Conservation (phyloP, 2,113 vertebrate genomes). For the Marcusenius ussheri region DNA sequence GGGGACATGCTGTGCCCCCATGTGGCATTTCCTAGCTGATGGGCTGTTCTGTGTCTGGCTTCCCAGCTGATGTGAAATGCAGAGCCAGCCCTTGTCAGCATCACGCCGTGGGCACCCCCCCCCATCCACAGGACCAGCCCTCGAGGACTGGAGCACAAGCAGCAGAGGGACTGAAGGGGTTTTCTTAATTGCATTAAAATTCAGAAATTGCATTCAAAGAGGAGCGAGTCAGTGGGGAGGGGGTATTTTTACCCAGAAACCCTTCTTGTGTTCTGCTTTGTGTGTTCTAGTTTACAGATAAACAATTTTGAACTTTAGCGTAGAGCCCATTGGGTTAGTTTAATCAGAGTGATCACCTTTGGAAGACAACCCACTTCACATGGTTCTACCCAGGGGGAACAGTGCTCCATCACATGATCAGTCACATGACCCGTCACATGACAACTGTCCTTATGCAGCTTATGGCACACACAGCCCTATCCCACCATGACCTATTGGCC, state of each 20-base stretch:
- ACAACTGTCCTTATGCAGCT: not conserved
- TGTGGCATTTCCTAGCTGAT: not conserved
- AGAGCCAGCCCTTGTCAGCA: not conserved
- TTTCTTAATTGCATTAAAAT: not conserved
- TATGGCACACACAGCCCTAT: not conserved
- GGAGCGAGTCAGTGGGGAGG: not conserved
- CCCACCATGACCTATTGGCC: not conserved
- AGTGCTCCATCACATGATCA: not conserved
- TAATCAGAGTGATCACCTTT: not conserved
- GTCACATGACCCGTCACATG: not conserved
- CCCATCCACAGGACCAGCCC: not conserved
- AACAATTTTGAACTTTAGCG: not conserved
- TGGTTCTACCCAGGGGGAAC: not conserved
- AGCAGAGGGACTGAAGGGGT: not conserved
- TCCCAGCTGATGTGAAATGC: not conserved
- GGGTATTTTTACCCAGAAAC: not conserved
- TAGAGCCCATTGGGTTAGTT: not conserved
- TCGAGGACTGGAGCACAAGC: not conserved
- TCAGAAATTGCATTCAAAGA: not conserved
- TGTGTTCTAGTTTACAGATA: not conserved
- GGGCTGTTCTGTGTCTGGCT: not conserved
- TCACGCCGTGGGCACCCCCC: not conserved
- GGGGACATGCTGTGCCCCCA: not conserved
- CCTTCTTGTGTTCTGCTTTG: not conserved
- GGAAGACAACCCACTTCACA: not conserved